These are phyloP conservation scores for Dynastes grantii DNA, from an alignment of 2,888 invertebrate genomes.

Conservation along the genomic window DNA sequence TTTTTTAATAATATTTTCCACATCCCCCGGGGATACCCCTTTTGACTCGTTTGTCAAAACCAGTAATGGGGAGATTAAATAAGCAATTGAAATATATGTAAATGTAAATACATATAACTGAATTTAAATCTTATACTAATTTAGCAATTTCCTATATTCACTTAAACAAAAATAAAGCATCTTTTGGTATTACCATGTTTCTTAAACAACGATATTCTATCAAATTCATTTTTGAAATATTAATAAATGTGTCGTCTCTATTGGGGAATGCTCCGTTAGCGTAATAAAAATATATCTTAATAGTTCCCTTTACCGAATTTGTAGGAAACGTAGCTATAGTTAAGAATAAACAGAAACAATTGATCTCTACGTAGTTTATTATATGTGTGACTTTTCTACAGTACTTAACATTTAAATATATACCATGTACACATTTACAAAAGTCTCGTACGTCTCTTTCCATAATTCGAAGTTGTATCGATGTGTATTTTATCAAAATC, in stretches of 20 bases:
- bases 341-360: constrained; percentile 15
- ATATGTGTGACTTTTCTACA: constrained; percentile 33
- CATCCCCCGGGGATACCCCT: too few relatives aligned
- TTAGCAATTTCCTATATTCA: constrained; percentile 26
- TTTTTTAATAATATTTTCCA: too few relatives aligned
- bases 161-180: constrained; percentile 9
- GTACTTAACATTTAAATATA: constrained; percentile 31
- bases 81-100: constrained; percentile 30
- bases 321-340: constrained; percentile 9
- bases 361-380: constrained; percentile 39
- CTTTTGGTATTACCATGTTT: constrained; percentile 31
- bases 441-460: not conserved
- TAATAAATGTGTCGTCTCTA: constrained; percentile 32
- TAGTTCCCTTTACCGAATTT: constrained; percentile 16
- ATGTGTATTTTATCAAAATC: constrained; percentile 20
- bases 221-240: constrained; percentile 8
- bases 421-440: not conserved
- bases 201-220: constrained; percentile 36
- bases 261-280: constrained; percentile 3
- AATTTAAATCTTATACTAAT: constrained; percentile 9
- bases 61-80: constrained; percentile 12
- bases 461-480: constrained; percentile 23
- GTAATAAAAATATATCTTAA: not conserved
- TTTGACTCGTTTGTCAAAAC: too few relatives aligned
- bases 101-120: constrained; percentile 15